Evolutionary conservation across 2,113 vertebrate species (phyloP), one percentile per base, ranked within the genome.

Genomic region (Nothocercus nigrocapillus): DNA sequence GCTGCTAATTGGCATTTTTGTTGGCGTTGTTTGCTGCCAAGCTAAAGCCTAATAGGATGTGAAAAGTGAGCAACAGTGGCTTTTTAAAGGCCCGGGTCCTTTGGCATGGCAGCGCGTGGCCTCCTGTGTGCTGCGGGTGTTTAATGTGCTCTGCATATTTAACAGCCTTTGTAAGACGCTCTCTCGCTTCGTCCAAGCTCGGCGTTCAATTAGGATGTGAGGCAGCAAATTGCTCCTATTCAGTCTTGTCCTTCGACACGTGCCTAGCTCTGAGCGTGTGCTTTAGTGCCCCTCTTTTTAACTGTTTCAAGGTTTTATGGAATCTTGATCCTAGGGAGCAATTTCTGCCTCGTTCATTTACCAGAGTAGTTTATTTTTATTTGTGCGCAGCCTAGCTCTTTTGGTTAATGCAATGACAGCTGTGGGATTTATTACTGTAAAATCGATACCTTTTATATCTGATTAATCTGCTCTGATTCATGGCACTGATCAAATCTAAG

Each of bases 361-460:
- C 73, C 64, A 63, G 78, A 69, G 14, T 59, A 45, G 45, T 94
- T 80, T 75, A 13, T 44, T 96, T 94, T 82, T 75, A 66, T 91
- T 83, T 91, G 2, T 91, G 21, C 34, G 34, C 92, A 59, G 25
- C 11, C 34, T 85, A 13, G 15, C 44, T 89, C 19, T 88, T 77
- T 66, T 47, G 5, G 34, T 76, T 91, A 91, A 90, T 89, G 56
- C 32, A 93, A 1, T 84, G 54, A 81, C 42, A 89, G 45, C 59
- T 78, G 3, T 94, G 82, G 42, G 49, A 66, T 66, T 67, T 89
- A 49, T 74, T 82, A 78, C 58, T 36, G 27, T 47, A 95, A 95
- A 95, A 90, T 96, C 78, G 94, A 32, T 95, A 86, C 21, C 16
- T 90, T 89, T 87, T 82, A 22, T 94, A 67, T n/a, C 18, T 92